phyloP scores from a whole-genome alignment of 2,888 invertebrate species.

The Phania funesta region DNA sequence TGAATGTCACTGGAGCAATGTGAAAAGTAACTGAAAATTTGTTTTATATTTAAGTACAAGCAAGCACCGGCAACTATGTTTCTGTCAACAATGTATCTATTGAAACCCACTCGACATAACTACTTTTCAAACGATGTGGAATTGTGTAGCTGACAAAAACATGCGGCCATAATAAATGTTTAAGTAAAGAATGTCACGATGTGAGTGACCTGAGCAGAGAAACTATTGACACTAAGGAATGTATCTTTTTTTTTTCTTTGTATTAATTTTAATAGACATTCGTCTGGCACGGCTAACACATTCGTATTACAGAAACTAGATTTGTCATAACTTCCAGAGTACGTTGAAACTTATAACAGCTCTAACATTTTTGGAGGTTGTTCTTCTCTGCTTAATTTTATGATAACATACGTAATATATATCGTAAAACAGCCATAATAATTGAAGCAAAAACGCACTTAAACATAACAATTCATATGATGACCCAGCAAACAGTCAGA shows the following conservation, averaged over 20 bases:
- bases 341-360: too few species aligned
- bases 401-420: background rate
- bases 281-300: too few species aligned
- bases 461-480: background rate
- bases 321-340: too few species aligned
- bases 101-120: constrained; percentile 16
- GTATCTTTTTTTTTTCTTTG: background rate
- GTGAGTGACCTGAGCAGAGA: background rate
- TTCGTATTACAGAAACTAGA: too few species aligned
- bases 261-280: background rate
- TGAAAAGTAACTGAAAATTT: background rate
- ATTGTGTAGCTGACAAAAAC: constrained; percentile 26
- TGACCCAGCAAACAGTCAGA: background rate
- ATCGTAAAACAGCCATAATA: background rate
- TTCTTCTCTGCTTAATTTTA: constrained; percentile 7
- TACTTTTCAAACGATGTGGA: background rate
- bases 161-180: constrained; percentile 1
- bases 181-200: background rate
- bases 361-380: too few species aligned
- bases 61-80: background rate
- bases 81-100: constrained; percentile 9
- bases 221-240: background rate
- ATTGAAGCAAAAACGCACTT: constrained; percentile 10
- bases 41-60: background rate
- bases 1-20: constrained; percentile 29